Evolutionary conservation across 2,797 vertebrate genomes (phyloP), one percentile per base, ranked within the genome.

Genomic region (Dryobates pubescens): DNA sequence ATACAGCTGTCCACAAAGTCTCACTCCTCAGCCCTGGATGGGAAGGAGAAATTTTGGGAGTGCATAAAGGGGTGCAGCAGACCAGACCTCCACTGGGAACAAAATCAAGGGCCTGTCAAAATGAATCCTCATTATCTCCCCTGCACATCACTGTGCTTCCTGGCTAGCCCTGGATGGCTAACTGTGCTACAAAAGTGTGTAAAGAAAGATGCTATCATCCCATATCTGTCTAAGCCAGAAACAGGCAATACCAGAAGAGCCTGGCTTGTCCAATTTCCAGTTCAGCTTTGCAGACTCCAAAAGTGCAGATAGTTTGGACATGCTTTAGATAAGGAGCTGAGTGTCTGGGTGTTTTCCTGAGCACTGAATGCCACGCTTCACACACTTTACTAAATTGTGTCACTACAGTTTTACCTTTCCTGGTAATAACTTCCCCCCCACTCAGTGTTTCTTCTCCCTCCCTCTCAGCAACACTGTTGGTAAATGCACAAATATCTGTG

Each of bases 241-340:
- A 91, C 68, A 93, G 94, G 95, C 94, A 93, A 92, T 92, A 93
- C 93, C 89, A 96, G 92, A 92, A 89, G 94, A 96, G 77, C 85
- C 89, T 74, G 82, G 74, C 95, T 84, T 91, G 96, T 96, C 92
- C 95, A 96, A 96, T 96, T 95, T 96, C 91, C 93, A 96, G 92
- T 92, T 96, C 93, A 89, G 96, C 94, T 95, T 95, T 93, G 91
- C 95, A 79, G 91, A 73, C 92, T 92, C 89, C 82, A 93, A 89
- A 92, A 95, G 85, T 86, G 93, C 90, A 95, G 90, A 96, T 96
- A 95, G 94, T 94, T 89, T 92, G 94, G 94, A 95, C 92, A 93
- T 59, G 76, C 91, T 96, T 96, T 95, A 96, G 95, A 96, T 96
- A 96, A 96, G 91, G 49, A 82, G 62, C 63, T 93, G 96, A 91